These are phyloP conservation scores for Coremacera marginata DNA, from an alignment of 2,888 invertebrate genomes.

Conservation along the genomic window DNA sequence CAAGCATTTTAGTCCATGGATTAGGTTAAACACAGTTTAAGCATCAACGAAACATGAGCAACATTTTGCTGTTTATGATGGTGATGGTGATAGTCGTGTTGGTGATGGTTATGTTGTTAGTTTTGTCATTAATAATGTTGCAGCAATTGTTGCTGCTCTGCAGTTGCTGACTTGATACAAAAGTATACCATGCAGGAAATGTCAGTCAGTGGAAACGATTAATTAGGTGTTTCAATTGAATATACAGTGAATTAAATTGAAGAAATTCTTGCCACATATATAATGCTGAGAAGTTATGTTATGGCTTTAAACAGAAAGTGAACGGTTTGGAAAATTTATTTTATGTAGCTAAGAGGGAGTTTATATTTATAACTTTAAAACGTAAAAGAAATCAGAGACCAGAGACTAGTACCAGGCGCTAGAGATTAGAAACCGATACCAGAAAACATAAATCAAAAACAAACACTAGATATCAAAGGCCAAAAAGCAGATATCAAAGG, in stretches of 20 bases:
- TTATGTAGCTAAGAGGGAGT: too few species aligned
- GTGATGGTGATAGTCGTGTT: background rate
- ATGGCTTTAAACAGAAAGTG: too few species aligned
- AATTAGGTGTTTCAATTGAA: constrained; percentile 26
- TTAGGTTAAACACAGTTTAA: constrained; percentile 4
- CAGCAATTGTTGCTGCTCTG: background rate
- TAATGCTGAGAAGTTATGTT: too few species aligned
- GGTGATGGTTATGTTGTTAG: background rate
- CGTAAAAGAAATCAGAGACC: too few species aligned
- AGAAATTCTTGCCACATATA: too few species aligned
- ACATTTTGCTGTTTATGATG: background rate
- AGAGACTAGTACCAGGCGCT: too few species aligned
- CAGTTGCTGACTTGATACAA: background rate
- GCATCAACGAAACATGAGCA: background rate
- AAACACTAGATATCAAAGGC: too few species aligned
- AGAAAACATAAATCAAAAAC: too few species aligned
- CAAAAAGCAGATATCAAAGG: too few species aligned
- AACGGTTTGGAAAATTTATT: too few species aligned
- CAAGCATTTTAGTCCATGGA: background rate
- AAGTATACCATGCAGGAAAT: background rate
- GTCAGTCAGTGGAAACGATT: background rate
- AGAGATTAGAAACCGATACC: too few species aligned
- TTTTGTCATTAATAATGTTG: background rate
- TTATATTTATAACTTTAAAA: too few species aligned
- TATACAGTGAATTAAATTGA: background rate